Base-by-base conservation (phyloP, 1,140 invertebrate species). In the Drosophila ananassae region DNA sequence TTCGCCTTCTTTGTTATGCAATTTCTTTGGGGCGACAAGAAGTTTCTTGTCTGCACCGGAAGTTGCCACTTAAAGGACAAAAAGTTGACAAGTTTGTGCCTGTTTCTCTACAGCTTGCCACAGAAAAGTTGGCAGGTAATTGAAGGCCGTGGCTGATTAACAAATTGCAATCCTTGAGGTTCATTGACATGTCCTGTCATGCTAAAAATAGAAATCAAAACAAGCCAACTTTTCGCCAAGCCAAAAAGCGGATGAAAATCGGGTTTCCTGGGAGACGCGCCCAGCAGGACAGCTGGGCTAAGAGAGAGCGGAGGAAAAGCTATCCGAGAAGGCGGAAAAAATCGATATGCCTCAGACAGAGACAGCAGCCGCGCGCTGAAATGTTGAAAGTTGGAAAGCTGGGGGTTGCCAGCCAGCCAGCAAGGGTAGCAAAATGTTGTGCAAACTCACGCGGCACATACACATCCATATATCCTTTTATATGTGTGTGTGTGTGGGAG, bases 261-360 rank as follows among this genome's bases (percentile, higher is more conserved):
- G 69, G 48, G 56, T 72, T 79, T 73, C 76, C 67, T 67, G 76
- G 53, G 63, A 80, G 79, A 77, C 67, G 75, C 83, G 72, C 76
- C 79, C 77, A 81, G 57, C 57, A 85, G 61, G 59, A 77, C 2
- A 55, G 47, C 4, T 9, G 63, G 17, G 37, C 12, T 12, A 52
- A 32, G 3, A 54, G 44, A 67, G 51, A 52, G 55, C 47, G 63
- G 52, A 57, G 62, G 48, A 67, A 67, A 66, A 66, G 46, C 46
- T 46, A 21, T 44, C n/a, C 34, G 51, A 63, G 63, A 71, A 71
- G 67, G 67, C 67, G 37, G 47, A 62, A 87, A 90, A 90, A 90
- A 90, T 90, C 89, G 71, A 90, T 90, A 90, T 81, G 83, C 80
- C 82, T 90, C 89, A 90, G 89, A 82, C 79, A 62, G 57, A 71